Evolutionary conservation across 2,797 vertebrate species (phyloP).

Genomic region (Myripristis jacobus): DNA sequence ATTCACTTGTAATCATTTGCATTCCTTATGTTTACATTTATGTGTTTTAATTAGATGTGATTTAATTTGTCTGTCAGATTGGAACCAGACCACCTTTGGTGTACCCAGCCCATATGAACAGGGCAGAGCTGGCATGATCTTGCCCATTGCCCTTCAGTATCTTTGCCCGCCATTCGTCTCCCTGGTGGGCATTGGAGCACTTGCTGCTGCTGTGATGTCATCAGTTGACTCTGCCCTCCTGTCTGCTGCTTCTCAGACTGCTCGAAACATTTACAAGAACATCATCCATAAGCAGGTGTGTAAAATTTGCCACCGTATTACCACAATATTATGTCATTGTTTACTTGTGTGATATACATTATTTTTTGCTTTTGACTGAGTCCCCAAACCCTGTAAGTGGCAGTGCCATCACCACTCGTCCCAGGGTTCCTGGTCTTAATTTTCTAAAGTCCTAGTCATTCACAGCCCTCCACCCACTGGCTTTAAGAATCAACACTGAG

Average conservation of each 20-base stretch:
- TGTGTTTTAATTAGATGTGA: not conserved
- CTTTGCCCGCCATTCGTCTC: slow-evolving; percentile 59
- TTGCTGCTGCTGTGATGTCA: slow-evolving; percentile 68
- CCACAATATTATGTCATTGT: too few species aligned
- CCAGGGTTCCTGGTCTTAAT: too few species aligned
- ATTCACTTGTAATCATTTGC: too few species aligned
- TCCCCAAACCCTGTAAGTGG: too few species aligned
- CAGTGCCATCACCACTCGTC: too few species aligned
- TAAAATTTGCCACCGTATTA: not conserved
- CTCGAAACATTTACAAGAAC: slow-evolving; percentile 66
- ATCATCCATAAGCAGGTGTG: slow-evolving; percentile 54
- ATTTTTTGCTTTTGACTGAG: too few species aligned
- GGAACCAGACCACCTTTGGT: slow-evolving; percentile 66
- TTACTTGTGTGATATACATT: too few species aligned
- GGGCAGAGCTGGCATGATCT: slow-evolving; percentile 53
- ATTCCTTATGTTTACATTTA: too few species aligned
- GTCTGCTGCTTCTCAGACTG: slow-evolving; percentile 65
- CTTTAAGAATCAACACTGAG: too few species aligned
- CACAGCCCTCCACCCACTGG: too few species aligned
- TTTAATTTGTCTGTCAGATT: slow-evolving; percentile 49
- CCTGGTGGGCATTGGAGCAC: slow-evolving; percentile 50
- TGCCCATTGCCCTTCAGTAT: slow-evolving; percentile 58
- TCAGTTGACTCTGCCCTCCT: slow-evolving; percentile 74
- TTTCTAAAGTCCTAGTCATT: too few species aligned
- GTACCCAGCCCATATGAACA: slow-evolving; percentile 48